These are phyloP conservation scores for Neostethus bicornis DNA, from an alignment of 2,797 vertebrate species.

Conservation along the genomic window DNA sequence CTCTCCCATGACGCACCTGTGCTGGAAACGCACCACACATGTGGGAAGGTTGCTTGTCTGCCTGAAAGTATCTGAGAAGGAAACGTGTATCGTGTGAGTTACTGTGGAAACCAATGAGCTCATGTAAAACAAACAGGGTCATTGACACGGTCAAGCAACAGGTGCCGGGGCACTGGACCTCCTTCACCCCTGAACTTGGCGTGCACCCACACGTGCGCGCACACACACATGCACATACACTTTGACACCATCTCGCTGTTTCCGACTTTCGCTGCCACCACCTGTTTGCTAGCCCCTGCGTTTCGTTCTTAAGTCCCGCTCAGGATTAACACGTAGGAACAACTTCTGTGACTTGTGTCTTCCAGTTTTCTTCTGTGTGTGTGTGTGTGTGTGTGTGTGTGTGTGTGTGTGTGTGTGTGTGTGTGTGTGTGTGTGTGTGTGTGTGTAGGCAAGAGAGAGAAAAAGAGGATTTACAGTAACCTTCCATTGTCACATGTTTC, in stretches of 20 bases:
- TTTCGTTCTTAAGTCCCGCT: constrained; percentile 29
- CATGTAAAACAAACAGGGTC: constrained; percentile 44
- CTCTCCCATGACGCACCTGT: constrained; percentile 53
- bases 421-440: background rate
- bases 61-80: background rate
- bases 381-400: constrained; percentile 1
- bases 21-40: background rate
- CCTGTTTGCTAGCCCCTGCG: constrained; percentile 52
- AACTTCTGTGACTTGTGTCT: constrained; percentile 8
- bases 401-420: background rate
- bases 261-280: constrained; percentile 32
- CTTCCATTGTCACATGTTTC: no score
- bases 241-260: constrained; percentile 10
- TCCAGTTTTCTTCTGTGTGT: background rate
- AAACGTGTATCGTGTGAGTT: background rate
- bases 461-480: no score
- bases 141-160: constrained; percentile 36
- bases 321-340: constrained; percentile 25
- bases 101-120: constrained; percentile 41
- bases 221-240: constrained; percentile 14
- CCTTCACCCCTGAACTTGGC: constrained; percentile 46
- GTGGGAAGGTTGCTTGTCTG: constrained; percentile 12
- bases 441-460: no score
- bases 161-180: constrained; percentile 49
- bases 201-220: constrained; percentile 13